Base-by-base conservation (phyloP, 2,888 invertebrate genomes). In the Tethea ocularis region DNA sequence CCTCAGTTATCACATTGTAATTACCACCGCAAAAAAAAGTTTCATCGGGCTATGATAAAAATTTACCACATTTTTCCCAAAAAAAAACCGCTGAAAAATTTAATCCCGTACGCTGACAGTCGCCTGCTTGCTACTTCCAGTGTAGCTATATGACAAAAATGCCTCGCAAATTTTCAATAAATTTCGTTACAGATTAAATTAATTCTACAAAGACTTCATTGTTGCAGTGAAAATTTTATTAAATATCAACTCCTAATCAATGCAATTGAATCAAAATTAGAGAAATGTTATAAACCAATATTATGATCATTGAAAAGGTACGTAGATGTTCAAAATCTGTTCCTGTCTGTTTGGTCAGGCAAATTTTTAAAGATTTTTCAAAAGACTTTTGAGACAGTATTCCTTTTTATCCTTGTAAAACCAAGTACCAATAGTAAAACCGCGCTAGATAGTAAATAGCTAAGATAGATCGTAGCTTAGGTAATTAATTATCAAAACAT, bases 161-260 rank as follows among this genome's bases (percentile, higher is more conserved):
- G 66, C 61, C 60, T 67, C 67, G 66, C 68, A 75, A 80, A 82
- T 78, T 81, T 82, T 80, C 78, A 80, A 84, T 83, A 72, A 73
- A 73, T 74, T 72, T 63, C 33, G 67, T 73, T 71, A 67, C 66
- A 72, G 67, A 69, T 75, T 69, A 73, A 78, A 77, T 74, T 69
- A 68, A 72, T 72, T 68, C 64, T 66, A 68, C 64, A 68, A 69
- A 71, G 67, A 58, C 57, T 60, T 59, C 64, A 69, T 72, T 67
- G 62, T 63, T 53, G 56, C 52, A 67, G 66, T 67, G 57, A 64
- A 62, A 60, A 60, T 62, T 60, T 63, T 68, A 59, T 61, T 61
- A 33, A 33, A 33, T 33, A 33, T 13, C 13, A 13, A 46, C 10
- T n/a, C n/a, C n/a, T n/a, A n/a, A n/a, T n/a, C n/a, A n/a, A n/a